Evolutionary conservation across 2,113 vertebrate genomes (phyloP).

Genomic region (Pardalotus punctatus): DNA sequence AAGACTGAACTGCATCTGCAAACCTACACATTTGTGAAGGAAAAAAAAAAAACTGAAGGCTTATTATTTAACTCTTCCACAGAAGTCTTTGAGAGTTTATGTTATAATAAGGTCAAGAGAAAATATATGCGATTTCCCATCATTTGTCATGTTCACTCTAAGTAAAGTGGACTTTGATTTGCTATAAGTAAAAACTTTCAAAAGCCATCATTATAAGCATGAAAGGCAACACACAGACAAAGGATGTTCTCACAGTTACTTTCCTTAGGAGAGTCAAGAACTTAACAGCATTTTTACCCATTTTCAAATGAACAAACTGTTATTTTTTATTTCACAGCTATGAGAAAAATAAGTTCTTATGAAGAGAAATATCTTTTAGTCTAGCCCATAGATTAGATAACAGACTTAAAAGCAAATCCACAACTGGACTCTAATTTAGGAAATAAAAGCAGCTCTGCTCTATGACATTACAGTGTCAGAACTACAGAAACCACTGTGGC

Average conservation of each 20-base stretch:
- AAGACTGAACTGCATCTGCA: slow-evolving; percentile 31
- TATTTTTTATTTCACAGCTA: neutral
- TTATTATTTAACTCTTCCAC: slow-evolving; percentile 51
- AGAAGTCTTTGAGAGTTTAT: slow-evolving; percentile 17
- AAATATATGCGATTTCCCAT: slow-evolving; percentile 67
- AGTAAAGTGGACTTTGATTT: slow-evolving; percentile 40
- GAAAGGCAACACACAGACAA: slow-evolving; percentile 15
- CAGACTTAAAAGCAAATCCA: neutral
- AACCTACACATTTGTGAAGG: neutral
- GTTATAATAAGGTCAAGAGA: slow-evolving; percentile 39
- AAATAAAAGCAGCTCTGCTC: slow-evolving; percentile 11
- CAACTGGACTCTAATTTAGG: neutral
- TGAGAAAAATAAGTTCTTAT: slow-evolving; percentile 10
- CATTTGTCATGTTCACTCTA: slow-evolving; percentile 57
- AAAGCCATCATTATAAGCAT: neutral
- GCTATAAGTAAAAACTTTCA: neutral
- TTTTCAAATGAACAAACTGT: neutral
- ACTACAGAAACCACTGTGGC: neutral
- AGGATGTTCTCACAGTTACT: slow-evolving; percentile 1
- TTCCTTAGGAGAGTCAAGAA: slow-evolving; percentile 1
- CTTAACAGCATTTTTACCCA: neutral
- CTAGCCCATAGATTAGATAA: slow-evolving; percentile 13
- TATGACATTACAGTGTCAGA: neutral
- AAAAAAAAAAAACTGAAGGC: neutral
- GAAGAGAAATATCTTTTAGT: neutral